Base-by-base conservation (phyloP, 2,797 vertebrate genomes). In the Diplodus puntazzo region DNA sequence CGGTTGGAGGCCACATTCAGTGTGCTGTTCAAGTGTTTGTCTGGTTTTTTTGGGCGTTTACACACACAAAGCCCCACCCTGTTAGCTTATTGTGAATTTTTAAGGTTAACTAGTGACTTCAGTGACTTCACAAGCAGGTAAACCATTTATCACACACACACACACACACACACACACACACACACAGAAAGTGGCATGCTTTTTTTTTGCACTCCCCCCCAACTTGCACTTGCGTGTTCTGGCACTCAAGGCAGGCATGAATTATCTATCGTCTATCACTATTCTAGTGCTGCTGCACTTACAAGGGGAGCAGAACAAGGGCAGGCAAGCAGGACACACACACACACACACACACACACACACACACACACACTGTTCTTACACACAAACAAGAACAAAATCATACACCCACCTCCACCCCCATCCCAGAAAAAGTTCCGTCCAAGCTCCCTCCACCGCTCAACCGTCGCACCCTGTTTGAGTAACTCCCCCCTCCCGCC, bases 51-150 rank as follows among this genome's bases (percentile, higher is more conserved):
- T 78, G 94, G 93, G 88, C 81, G n/a, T 90, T 83, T 83, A 82
- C 82, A 88, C 85, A 80, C 86, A 80, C 85, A 73, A 48, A 90
- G 85, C 89, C 92, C 92, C 91, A 93, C 92, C 92, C 93, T 92
- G 92, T 93, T 94, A 89, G 92, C 91, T 93, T 93, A 90, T 92
- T 91, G 92, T 92, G 92, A 91, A 85, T 88, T 93, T 94, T 93
- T 94, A 94, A 94, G 92, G 91, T 94, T 92, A 91, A 91, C 85
- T 77, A 89, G 93, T 94, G 93, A 94, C 85, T 91, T 91, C 77
- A 92, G 92, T 92, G 90, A 79, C 81, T 76, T 87, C 88, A 90
- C 87, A 79, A 91, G 89, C 90, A 92, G 87, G 88, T 91, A 86
- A 89, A 88, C 79, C 50, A 57, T 77, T 86, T 52, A 52, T 54